These are phyloP conservation scores for Aurelia sp. DNA, from an alignment of 30 jellyfish, hydroid and myxozoan species.

Conservation along the genomic window DNA sequence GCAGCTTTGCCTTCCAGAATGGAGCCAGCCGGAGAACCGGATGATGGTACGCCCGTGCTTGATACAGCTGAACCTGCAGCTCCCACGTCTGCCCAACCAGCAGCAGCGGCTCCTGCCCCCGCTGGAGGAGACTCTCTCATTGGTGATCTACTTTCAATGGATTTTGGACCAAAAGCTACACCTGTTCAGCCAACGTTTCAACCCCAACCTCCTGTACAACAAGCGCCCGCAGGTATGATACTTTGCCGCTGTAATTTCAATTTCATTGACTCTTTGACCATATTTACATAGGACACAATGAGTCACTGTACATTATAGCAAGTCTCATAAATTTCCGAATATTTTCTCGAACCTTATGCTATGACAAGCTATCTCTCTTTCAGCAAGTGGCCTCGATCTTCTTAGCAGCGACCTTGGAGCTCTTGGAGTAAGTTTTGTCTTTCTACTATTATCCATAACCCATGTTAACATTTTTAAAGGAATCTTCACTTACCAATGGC, in stretches of 20 bases:
- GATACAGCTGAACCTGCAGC: conserved; percentile 77
- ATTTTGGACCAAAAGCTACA: conserved; percentile 39
- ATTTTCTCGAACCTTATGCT: too few relatives aligned
- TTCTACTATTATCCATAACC: background rate
- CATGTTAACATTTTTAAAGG: too few relatives aligned
- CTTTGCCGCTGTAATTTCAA: too few relatives aligned
- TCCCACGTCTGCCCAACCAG: conserved; percentile 57
- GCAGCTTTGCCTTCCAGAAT: conserved; percentile 83
- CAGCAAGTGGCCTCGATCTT: conserved; percentile 70
- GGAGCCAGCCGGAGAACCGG: conserved; percentile 75
- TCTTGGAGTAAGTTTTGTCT: conserved; percentile 33
- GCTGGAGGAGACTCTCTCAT: conserved; percentile 71
- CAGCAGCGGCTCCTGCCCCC: conserved; percentile 16
- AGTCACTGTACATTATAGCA: too few relatives aligned
- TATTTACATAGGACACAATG: too few relatives aligned
- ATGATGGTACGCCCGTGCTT: conserved; percentile 69
- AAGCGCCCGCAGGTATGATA: conserved; percentile 56
- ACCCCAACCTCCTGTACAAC: conserved; percentile 77
- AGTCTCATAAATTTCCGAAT: too few relatives aligned
- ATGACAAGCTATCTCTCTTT: background rate
- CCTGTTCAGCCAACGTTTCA: conserved; percentile 70
- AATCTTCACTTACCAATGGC: too few relatives aligned
- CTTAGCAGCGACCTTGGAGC: conserved; percentile 86
- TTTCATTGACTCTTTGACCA: too few relatives aligned
- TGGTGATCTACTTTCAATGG: conserved; percentile 79